These are phyloP conservation scores for Heliconius cydno DNA, from an alignment of 2,888 invertebrate species.

Conservation along the genomic window DNA sequence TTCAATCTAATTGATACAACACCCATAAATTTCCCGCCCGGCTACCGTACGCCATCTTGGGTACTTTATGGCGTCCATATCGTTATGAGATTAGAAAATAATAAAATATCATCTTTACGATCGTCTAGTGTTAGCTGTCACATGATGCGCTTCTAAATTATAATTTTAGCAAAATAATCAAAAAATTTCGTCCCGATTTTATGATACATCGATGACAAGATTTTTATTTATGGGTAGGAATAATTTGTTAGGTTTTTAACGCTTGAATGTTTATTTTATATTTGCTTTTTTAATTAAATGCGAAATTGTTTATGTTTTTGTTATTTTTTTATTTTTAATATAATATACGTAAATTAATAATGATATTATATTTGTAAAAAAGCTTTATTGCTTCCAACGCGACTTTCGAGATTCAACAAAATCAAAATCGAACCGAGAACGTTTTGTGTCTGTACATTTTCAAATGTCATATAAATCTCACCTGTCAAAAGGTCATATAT, in stretches of 20 bases:
- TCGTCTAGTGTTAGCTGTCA: slow-evolving; percentile 47
- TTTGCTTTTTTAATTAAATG: background rate
- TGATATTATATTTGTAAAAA: slow-evolving; percentile 26
- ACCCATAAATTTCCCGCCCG: slow-evolving; percentile 51
- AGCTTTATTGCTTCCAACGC: slow-evolving; percentile 30
- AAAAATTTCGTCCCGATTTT: slow-evolving; percentile 43
- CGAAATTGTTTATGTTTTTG: background rate
- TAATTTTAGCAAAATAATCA: slow-evolving; percentile 41
- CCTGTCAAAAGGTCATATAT: slow-evolving; percentile 51
- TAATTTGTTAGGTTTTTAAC: slow-evolving; percentile 26
- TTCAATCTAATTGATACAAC: slow-evolving; percentile 59
- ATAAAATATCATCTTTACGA: slow-evolving; percentile 51
- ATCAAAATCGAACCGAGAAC: slow-evolving; percentile 63
- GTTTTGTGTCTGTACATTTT: slow-evolving; percentile 62
- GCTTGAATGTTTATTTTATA: slow-evolving; percentile 32
- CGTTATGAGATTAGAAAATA: slow-evolving; percentile 63
- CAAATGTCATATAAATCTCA: slow-evolving; percentile 77
- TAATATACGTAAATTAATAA: slow-evolving; percentile 20
- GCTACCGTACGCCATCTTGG: slow-evolving; percentile 49
- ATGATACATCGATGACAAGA: slow-evolving; percentile 52
- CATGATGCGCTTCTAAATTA: slow-evolving; percentile 40
- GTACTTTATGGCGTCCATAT: slow-evolving; percentile 48
- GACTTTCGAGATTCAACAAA: slow-evolving; percentile 58
- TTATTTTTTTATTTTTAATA: background rate
- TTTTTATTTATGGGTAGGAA: slow-evolving; percentile 39